A percentile compares a stretch with the other conserved stretches of the same genome.
Conservation (phyloP, 2,113 vertebrate genomes). For the Neotragus moschatus region DNA sequence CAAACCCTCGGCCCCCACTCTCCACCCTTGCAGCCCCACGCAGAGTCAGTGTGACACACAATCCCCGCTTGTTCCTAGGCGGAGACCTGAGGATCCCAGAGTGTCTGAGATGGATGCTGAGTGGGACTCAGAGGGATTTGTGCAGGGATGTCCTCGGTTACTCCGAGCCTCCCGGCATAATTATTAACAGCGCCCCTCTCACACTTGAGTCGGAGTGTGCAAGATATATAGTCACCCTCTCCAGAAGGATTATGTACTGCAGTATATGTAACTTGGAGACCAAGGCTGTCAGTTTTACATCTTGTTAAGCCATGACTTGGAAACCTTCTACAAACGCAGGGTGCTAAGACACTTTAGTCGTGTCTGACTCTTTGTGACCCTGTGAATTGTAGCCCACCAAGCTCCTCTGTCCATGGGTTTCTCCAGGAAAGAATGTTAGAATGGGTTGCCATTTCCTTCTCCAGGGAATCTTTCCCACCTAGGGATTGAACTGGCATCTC, state of each 20-base stretch:
- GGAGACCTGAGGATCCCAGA: background rate
- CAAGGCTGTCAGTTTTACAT: background rate
- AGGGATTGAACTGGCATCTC: background rate
- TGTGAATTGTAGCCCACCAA: background rate
- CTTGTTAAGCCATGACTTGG: background rate
- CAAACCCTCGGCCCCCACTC: background rate
- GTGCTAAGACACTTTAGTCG: background rate
- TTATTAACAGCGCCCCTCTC: background rate
- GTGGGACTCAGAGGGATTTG: background rate
- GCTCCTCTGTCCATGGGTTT: background rate
- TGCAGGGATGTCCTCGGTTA: no score
- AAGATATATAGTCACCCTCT: no score
- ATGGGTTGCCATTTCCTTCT: background rate
- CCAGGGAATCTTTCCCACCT: background rate
- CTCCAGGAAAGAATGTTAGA: background rate
- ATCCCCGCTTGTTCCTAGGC: background rate
- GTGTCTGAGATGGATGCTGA: background rate
- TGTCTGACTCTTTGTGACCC: background rate
- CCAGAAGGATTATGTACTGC: background rate
- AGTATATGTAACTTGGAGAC: background rate
- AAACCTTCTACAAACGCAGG: background rate
- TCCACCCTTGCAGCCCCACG: accelerated
- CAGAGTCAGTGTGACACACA: background rate
- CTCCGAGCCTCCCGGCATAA: accelerated
- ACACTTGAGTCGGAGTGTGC: background rate